These are phyloP conservation scores for Aotus griseimembra DNA, from an alignment of 2,797 vertebrate genomes.

Conservation along the genomic window DNA sequence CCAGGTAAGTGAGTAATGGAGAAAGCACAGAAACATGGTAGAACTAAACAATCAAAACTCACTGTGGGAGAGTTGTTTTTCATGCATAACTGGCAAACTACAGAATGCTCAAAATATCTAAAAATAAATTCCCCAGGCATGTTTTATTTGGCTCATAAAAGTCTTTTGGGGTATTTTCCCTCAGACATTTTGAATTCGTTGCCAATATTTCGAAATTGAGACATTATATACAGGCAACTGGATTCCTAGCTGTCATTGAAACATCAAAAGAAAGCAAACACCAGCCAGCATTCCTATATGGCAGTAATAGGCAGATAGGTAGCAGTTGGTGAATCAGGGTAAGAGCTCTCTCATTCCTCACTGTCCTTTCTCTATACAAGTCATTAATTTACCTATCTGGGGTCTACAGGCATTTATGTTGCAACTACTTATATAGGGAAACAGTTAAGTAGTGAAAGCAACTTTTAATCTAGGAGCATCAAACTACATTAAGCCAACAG, in stretches of 20 bases:
- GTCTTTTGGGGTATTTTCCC: not conserved
- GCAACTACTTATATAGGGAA: not conserved
- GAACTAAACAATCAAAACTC: conserved; percentile 25
- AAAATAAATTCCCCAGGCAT: conserved; percentile 35
- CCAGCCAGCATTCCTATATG: not conserved
- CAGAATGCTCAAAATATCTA: conserved; percentile 19
- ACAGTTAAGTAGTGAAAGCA: not conserved
- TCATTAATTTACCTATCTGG: not conserved
- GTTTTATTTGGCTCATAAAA: conserved; percentile 8
- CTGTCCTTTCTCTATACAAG: not conserved
- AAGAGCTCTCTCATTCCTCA: not conserved
- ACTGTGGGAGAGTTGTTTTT: not conserved
- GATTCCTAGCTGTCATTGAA: not conserved
- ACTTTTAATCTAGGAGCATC: conserved; percentile 26
- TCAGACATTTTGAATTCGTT: conserved; percentile 8
- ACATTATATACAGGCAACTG: not conserved
- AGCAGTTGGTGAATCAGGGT: not conserved
- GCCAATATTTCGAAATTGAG: conserved; percentile 31
- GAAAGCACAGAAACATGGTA: not conserved
- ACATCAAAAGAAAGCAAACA: conserved; percentile 3
- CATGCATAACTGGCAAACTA: conserved; percentile 4
- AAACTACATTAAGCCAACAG: not conserved
- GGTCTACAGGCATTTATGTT: not conserved
- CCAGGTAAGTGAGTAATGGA: not conserved
- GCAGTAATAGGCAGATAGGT: not conserved